phyloP scores from a whole-genome alignment of 2,113 vertebrate species.

The Pithys albifrons region DNA sequence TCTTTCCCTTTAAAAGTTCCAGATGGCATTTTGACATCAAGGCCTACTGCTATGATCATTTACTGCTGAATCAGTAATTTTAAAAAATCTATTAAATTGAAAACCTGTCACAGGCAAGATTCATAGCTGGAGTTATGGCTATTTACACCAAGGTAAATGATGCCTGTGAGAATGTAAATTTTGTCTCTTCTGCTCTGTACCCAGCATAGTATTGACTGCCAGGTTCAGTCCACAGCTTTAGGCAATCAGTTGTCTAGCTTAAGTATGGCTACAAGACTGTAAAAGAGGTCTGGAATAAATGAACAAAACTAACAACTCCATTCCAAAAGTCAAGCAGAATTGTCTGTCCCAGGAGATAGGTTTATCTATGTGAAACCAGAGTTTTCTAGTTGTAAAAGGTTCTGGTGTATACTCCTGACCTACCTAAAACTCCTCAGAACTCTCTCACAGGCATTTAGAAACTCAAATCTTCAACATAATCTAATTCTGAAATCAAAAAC shows the following conservation, averaged over 20 bases:
- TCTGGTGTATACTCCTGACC: not conserved
- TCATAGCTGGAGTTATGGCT: not conserved
- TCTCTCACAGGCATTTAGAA: not conserved
- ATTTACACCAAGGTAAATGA: not conserved
- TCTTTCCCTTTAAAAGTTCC: not conserved
- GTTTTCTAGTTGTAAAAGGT: not conserved
- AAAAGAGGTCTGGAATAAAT: not conserved
- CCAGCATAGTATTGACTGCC: not conserved
- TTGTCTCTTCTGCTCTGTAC: not conserved
- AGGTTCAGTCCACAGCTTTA: not conserved
- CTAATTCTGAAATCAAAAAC: fast-evolving
- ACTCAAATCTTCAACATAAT: not conserved
- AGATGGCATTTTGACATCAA: not conserved
- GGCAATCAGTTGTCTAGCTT: not conserved
- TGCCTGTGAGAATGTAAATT: not conserved
- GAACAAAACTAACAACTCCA: not conserved
- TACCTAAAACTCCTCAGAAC: not conserved
- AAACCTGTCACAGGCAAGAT: not conserved
- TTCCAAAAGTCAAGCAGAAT: not conserved
- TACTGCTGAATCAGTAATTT: not conserved
- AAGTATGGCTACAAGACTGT: not conserved
- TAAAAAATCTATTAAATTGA: not conserved
- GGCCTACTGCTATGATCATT: not conserved
- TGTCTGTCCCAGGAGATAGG: not conserved
- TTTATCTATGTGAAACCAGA: not conserved